Base-by-base conservation (phyloP, 2,888 invertebrate species). In the Cosmia trapezina region DNA sequence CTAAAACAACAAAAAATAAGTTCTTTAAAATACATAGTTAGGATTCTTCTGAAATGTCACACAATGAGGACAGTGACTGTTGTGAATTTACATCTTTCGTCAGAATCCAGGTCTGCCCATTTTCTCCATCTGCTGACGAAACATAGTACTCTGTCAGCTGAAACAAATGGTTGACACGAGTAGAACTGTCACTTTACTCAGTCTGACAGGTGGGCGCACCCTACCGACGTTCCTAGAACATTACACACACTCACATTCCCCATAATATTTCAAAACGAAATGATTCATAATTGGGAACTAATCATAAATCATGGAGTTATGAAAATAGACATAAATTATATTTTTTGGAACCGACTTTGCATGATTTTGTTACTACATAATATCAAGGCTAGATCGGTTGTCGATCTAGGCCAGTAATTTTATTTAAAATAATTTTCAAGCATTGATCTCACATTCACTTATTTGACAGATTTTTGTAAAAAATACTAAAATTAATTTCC, bases 191-290 rank as follows among this genome's bases (percentile, higher is more conserved):
- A 80, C 49, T 67, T 60, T 12, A 37, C 65, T 37, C 62, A n/a
- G 17, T 9, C 0, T 84, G 84, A 72, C 84, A 84, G 78, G 67
- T 81, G 77, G 76, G 66, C 71, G 47, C 64, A 68, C 66, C 82
- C 64, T 61, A 60, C 37, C 45, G 33, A 51, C 14, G 53, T 57
- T 61, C 59, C 47, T 14, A 8, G n/a, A 37, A 56, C 37, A 45
- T 65, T 45, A 66, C 45, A 66, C 53, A 47, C 53, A 37, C 41
- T 51, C 51, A 19, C 59, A 59, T 66, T 63, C 53, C 65, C 53
- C 43, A 37, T 59, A 57, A 67, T 71, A 72, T 78, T 83, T 83
- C 51, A 57, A 41, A 63, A 78, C 17, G 14, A 66, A 47, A 72
- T 83, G 56, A 78, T 78, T 79, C 63, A 78, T 80, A 37, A 62